A percentile compares a stretch with the other conserved stretches of the same genome.
phyloP scores from a whole-genome alignment of 2,797 vertebrate genomes.

The Sebastes vulpes region DNA sequence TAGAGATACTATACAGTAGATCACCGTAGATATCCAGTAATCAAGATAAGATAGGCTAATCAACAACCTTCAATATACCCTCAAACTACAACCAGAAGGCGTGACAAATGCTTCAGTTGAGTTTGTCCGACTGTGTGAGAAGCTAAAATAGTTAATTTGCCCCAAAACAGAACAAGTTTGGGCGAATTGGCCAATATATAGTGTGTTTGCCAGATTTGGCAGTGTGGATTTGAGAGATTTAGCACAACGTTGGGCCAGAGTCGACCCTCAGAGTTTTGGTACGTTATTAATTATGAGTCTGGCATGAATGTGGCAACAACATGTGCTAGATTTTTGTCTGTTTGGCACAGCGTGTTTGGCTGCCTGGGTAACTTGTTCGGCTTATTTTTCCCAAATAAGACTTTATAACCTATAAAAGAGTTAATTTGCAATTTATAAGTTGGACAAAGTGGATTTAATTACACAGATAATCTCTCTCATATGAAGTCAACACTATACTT shows the following conservation, averaged over 20 bases:
- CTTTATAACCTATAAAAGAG: not conserved
- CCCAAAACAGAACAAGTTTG: not conserved
- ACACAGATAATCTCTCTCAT: too few species aligned
- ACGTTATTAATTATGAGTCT: constrained; percentile 9
- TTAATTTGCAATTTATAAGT: not conserved
- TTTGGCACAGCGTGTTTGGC: not conserved
- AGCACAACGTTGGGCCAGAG: not conserved
- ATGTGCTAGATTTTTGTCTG: not conserved
- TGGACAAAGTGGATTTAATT: not conserved
- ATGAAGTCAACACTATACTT: too few species aligned
- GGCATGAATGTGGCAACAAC: constrained; percentile 6
- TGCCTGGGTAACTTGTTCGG: not conserved
- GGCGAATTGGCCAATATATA: not conserved
- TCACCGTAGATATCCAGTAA: not conserved
- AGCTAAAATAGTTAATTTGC: not conserved
- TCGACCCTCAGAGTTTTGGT: not conserved
- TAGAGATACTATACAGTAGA: too few species aligned
- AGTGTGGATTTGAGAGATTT: not conserved
- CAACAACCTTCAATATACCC: not conserved
- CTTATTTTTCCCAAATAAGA: not conserved
- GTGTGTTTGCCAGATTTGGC: not conserved
- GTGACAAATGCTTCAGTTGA: not conserved
- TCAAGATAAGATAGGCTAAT: not conserved
- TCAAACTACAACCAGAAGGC: not conserved
- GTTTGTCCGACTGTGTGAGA: not conserved